These are phyloP conservation scores for Natrix natrix DNA, from an alignment of 2,797 vertebrate genomes.

Conservation along the genomic window DNA sequence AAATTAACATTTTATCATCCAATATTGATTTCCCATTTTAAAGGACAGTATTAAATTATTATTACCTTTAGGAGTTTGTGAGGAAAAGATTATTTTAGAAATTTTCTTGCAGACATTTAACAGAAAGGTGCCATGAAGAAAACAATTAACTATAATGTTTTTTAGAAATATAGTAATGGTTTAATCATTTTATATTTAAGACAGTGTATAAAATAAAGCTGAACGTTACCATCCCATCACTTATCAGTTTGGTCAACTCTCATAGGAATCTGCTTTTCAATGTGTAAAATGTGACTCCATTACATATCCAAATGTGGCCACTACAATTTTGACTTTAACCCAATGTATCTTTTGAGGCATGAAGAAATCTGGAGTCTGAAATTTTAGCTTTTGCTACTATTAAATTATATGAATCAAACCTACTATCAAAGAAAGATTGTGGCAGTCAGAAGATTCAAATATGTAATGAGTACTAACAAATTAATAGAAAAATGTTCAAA, in stretches of 20 bases:
- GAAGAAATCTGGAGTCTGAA: background rate
- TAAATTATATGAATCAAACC: slow-evolving; percentile 28
- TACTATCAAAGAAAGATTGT: background rate
- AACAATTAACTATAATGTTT: background rate
- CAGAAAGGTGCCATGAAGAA: background rate
- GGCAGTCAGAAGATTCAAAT: slow-evolving; percentile 11
- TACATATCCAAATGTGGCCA: background rate
- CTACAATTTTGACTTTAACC: slow-evolving; percentile 37
- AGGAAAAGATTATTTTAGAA: slow-evolving; percentile 20
- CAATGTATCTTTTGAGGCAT: slow-evolving; percentile 14
- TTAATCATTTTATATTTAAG: background rate
- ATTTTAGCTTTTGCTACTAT: slow-evolving; percentile 20
- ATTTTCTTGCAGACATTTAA: background rate
- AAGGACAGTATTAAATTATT: slow-evolving; percentile 6
- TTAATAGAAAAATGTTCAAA: slow-evolving; percentile 1
- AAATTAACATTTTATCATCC: background rate
- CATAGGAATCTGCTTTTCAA: slow-evolving; percentile 26
- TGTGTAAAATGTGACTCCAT: slow-evolving; percentile 12
- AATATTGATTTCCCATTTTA: background rate
- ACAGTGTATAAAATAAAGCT: slow-evolving; percentile 35
- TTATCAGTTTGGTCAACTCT: slow-evolving; percentile 40
- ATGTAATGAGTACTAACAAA: slow-evolving; percentile 39
- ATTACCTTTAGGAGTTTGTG: background rate
- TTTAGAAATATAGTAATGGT: slow-evolving; percentile 12
- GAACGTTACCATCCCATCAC: slow-evolving; percentile 37